phyloP scores from a whole-genome alignment of 1,140 invertebrate genomes.

The Protaetia brevitarsis region DNA sequence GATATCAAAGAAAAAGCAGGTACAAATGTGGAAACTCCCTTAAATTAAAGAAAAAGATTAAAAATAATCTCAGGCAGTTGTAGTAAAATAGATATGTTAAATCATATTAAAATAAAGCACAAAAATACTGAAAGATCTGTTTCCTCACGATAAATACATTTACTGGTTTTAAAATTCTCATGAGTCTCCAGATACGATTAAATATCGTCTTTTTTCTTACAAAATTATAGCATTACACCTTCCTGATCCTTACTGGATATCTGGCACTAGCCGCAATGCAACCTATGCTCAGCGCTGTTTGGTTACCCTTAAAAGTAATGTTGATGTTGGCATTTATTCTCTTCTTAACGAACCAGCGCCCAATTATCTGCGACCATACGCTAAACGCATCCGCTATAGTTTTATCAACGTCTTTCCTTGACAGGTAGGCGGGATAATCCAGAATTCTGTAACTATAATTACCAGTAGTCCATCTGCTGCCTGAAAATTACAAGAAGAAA shows the following conservation, averaged over 20 bases:
- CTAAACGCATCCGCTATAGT: not conserved
- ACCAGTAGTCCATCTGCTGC: not conserved
- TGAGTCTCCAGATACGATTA: no score
- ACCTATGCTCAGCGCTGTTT: not conserved
- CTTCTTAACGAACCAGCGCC: not conserved
- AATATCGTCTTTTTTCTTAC: no score
- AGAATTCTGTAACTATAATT: not conserved
- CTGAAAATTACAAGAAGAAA: not conserved
- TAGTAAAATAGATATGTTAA: no score
- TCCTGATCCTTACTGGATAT: not conserved
- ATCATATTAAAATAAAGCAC: no score
- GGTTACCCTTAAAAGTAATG: not conserved
- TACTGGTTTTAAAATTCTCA: no score
- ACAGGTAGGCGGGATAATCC: not conserved
- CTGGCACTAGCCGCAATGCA: not conserved
- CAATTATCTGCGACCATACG: not conserved
- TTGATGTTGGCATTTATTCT: not conserved
- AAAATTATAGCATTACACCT: not conserved
- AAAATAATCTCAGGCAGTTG: no score
- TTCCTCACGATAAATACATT: no score
- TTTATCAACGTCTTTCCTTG: not conserved
- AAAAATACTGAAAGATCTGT: no score
- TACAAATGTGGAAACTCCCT: no score
- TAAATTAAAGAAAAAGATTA: no score
- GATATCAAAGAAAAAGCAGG: no score